phyloP scores from a whole-genome alignment of 2,113 vertebrate species.

The Lycocorax pyrrhopterus region DNA sequence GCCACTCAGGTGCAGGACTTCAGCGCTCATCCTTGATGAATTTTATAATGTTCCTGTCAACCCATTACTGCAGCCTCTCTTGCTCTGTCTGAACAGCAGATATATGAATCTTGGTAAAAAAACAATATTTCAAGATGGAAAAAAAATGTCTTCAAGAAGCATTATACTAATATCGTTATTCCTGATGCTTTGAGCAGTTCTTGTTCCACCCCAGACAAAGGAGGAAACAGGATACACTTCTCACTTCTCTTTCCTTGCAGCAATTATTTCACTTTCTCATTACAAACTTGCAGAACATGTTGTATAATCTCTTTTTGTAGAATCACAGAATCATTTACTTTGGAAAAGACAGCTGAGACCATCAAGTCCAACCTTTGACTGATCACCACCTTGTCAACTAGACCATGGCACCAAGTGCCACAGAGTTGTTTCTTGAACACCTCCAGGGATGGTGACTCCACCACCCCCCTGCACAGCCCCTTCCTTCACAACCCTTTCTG shows the following conservation, averaged over 20 bases:
- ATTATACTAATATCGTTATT: neutral
- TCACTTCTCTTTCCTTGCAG: neutral
- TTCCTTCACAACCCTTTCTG: neutral
- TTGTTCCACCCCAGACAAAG: neutral
- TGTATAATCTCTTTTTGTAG: neutral
- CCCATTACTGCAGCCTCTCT: neutral
- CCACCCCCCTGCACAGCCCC: accelerated
- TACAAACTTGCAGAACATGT: neutral
- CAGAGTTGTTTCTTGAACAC: neutral
- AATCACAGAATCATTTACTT: neutral
- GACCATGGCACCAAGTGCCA: neutral
- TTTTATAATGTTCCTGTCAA: neutral
- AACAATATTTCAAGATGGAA: neutral
- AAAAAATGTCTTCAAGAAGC: neutral
- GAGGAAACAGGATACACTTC: neutral
- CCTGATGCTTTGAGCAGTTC: neutral
- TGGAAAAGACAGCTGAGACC: neutral
- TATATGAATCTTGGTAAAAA: neutral
- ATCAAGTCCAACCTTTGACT: neutral
- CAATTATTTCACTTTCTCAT: neutral
- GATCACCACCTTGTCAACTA: neutral
- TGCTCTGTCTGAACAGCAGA: neutral
- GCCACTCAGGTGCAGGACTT: neutral
- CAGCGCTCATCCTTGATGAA: neutral
- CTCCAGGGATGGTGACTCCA: neutral